Percentiles rank a stretch among this genome's conserved stretches.
These are phyloP conservation scores for Sebastes elongatus DNA, from an alignment of 2,797 vertebrate species.

Conservation along the genomic window DNA sequence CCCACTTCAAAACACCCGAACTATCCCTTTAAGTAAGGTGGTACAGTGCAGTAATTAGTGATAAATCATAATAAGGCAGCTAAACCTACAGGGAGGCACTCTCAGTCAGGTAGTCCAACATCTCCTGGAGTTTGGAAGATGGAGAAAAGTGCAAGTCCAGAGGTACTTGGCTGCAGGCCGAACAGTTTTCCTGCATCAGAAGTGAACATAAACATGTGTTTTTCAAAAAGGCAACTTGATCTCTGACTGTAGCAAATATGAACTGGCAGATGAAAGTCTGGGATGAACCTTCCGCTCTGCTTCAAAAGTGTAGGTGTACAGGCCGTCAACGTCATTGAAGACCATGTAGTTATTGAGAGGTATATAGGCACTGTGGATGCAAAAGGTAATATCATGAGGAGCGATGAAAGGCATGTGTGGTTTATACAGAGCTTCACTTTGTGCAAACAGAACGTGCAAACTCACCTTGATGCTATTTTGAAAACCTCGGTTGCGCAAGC, in stretches of 20 bases:
- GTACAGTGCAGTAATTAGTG: neutral
- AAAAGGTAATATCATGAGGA: neutral
- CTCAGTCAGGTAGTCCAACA: constrained; percentile 90
- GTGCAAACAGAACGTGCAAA: neutral
- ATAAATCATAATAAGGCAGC: neutral
- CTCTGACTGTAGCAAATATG: neutral
- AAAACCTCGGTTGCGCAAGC: constrained; percentile 93
- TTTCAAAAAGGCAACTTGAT: neutral
- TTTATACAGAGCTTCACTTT: constrained; percentile 5
- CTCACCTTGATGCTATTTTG: constrained; percentile 94
- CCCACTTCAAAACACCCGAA: too few relatives aligned
- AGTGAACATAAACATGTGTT: neutral
- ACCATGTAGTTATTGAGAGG: constrained; percentile 94
- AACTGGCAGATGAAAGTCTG: neutral
- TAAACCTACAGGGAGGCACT: constrained; percentile 89
- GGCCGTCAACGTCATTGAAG: constrained; percentile 91
- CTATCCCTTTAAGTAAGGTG: neutral
- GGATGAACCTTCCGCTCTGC: constrained; percentile 91
- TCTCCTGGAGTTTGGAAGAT: constrained; percentile 90
- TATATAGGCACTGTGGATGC: constrained; percentile 84
- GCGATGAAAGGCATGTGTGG: neutral
- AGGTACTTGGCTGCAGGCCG: constrained; percentile 92
- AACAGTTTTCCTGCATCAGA: constrained; percentile 87
- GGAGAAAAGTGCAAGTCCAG: constrained; percentile 89
- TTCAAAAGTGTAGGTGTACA: constrained; percentile 93